Evolutionary conservation across 2,888 invertebrate species (phyloP), one percentile per base, ranked within the genome.

Genomic region (Reticulitermes lucifugus): DNA sequence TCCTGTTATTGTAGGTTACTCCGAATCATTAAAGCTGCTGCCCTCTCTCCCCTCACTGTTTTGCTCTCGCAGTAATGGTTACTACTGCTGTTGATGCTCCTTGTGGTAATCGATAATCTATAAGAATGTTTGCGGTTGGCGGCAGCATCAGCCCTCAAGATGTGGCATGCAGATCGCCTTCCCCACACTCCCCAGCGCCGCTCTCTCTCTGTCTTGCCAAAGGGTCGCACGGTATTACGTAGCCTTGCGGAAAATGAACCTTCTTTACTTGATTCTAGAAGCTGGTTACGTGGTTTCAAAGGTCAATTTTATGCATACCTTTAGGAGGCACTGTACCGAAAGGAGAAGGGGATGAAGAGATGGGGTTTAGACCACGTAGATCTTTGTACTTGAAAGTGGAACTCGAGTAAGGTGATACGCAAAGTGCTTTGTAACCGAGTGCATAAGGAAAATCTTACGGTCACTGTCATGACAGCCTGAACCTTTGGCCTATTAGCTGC

Each of bases 241-340:
- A 86, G 84, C 83, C 83, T 82, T 79, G 83, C 83, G 86, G 86
- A 86, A 86, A 86, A 86, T 86, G 86, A 86, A 86, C 86, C 86
- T 84, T 77, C 85, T 81, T 84, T 83, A 59, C 83, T 79, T 84
- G 71, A 80, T 79, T 83, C 85, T 79, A 51, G 43, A 73, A 79
- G 86, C 85, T 84, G 79, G 79, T 86, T 85, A 86, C 83, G 79
- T 84, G 85, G 79, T 85, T 86, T 86, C 79, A 86, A 85, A 83
- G 86, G 86, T 86, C 86, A 86, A 86, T 86, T 86, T 86, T 86
- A 86, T 86, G 83, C 85, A 83, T 85, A 85, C 85, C 85, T 85
- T 84, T 43, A 65, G 51, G 84, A 70, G 9, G 83, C 41, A 51
- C 59, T 60, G 55, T 43, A 35, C 25, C 59, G 55, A 71, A 10